Conservation (phyloP, 2,797 vertebrate species). For the Mormyrops boulengeri region DNA sequence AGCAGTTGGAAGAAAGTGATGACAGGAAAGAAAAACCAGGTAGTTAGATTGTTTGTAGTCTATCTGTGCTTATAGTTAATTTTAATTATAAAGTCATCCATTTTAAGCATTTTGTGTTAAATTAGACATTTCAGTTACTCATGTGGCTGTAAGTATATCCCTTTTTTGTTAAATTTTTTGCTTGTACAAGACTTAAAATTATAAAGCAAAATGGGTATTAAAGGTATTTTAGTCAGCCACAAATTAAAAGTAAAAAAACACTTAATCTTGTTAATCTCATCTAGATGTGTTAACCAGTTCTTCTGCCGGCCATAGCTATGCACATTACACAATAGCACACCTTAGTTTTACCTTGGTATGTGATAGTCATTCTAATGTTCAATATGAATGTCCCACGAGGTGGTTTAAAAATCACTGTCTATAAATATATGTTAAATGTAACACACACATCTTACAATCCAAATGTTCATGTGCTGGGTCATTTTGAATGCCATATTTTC, state of each 20-base stretch:
- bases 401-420: neutral
- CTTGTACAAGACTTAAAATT: neutral
- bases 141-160: neutral
- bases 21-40: conserved; percentile 74
- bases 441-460: neutral
- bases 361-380: neutral
- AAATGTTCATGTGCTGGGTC: neutral
- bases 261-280: neutral
- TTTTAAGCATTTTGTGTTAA: neutral
- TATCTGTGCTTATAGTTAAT: neutral
- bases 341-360: neutral
- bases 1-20: conserved; percentile 61
- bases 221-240: neutral
- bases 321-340: neutral
- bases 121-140: neutral
- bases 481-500: conserved; percentile 11
- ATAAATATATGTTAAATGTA: neutral
- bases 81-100: neutral
- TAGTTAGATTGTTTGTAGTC: conserved; percentile 24
- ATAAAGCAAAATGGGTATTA: neutral
- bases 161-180: neutral
- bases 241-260: neutral
- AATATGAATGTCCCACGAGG: neutral
- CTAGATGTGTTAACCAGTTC: neutral
- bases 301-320: neutral